These are phyloP conservation scores for Elaphurus davidianus DNA, from an alignment of 2,113 vertebrate species.

Conservation along the genomic window DNA sequence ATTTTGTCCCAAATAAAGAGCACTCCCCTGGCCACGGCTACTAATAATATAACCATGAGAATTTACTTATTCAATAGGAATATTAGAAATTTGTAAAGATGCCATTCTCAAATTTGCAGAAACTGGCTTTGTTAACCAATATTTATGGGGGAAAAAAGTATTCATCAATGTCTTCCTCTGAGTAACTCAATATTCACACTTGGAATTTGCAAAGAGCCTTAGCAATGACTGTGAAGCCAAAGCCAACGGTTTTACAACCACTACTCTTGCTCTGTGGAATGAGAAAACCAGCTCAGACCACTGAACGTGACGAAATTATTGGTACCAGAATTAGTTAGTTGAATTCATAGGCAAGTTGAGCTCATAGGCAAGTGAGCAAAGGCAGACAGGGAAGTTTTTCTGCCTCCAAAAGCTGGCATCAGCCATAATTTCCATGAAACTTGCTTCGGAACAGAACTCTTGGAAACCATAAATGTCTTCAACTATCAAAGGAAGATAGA, in stretches of 20 bases:
- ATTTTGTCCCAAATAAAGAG: constrained; percentile 15
- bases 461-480: neutral
- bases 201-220: constrained; percentile 64
- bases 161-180: constrained; percentile 5
- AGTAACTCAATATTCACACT: neutral
- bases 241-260: neutral
- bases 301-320: neutral
- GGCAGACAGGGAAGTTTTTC: constrained; percentile 57
- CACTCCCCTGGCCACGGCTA: neutral
- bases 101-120: constrained; percentile 25
- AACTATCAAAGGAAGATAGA: constrained; percentile 20
- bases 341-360: neutral
- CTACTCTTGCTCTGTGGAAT: neutral
- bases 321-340: constrained; percentile 12
- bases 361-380: constrained; percentile 41
- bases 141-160: neutral
- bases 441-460: constrained; percentile 44
- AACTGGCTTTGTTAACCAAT: neutral
- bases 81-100: constrained; percentile 53
- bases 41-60: constrained; percentile 16
- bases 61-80: constrained; percentile 45
- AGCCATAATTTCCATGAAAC: constrained; percentile 58
- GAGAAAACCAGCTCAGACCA: neutral
- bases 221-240: constrained; percentile 14
- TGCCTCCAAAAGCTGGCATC: neutral